These are phyloP conservation scores for Carcharodon carcharias DNA, from an alignment of 2,797 vertebrate genomes.

Conservation along the genomic window DNA sequence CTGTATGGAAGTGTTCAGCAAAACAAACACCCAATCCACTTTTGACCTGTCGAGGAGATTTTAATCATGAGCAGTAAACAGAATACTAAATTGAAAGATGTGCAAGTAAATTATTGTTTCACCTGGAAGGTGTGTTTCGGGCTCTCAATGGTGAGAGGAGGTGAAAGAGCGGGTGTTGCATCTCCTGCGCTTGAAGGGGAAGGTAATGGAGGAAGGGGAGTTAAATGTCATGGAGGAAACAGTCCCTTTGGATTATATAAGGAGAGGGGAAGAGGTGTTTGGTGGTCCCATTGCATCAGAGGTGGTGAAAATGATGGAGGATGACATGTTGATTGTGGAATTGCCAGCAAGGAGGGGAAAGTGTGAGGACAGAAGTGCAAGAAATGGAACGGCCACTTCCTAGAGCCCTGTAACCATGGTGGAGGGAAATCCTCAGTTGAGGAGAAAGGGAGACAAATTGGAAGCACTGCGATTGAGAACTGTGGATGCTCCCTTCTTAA, in stretches of 20 bases:
- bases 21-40: not conserved
- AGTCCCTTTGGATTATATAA: not conserved
- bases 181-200: not conserved
- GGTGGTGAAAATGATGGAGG: not conserved
- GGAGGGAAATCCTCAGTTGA: too few species aligned
- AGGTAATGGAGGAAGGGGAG: not conserved
- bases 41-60: not conserved
- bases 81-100: not conserved
- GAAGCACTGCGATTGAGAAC: not conserved
- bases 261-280: not conserved
- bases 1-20: not conserved
- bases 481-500: not conserved
- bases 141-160: not conserved
- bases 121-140: not conserved
- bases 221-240: not conserved
- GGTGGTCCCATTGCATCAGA: not conserved
- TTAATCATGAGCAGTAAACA: not conserved
- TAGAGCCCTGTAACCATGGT: too few species aligned
- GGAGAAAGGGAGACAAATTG: not conserved
- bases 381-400: not conserved
- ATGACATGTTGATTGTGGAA: not conserved
- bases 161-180: not conserved
- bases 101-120: not conserved
- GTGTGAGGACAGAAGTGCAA: not conserved
- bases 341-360: not conserved